Percentiles rank a stretch among this genome's conserved stretches.
These are phyloP conservation scores for Etheostoma cragini DNA, from an alignment of 2,113 vertebrate species.

Conservation along the genomic window DNA sequence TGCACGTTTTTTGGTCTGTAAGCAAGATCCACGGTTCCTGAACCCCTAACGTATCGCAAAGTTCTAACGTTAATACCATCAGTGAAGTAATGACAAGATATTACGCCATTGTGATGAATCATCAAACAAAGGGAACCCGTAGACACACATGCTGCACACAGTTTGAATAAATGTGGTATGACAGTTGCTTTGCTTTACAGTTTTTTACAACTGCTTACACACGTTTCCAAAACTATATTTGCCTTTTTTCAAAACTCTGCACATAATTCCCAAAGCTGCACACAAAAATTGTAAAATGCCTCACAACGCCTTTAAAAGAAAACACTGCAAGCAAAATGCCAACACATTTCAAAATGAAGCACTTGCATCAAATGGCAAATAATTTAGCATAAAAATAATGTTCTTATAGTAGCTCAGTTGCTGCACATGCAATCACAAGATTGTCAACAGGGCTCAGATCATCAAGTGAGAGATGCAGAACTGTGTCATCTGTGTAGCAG, in stretches of 20 bases:
- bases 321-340: no score
- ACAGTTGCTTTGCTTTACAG: constrained; percentile 9
- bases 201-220: no score
- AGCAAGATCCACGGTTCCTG: constrained; percentile 26
- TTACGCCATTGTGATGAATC: constrained; percentile 32
- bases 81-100: constrained; percentile 27
- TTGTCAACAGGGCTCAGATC: background rate
- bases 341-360: no score
- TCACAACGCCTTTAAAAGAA: no score
- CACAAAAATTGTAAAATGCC: no score
- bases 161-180: constrained; percentile 23
- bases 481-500: background rate
- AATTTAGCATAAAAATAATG: no score
- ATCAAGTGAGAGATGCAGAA: background rate
- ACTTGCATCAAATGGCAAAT: no score
- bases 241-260: no score
- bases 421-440: no score
- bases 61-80: constrained; percentile 27
- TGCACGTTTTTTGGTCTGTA: constrained; percentile 37
- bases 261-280: no score
- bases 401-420: no score
- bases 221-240: no score
- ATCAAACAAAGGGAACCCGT: constrained; percentile 34
- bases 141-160: background rate
- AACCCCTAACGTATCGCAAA: constrained; percentile 30